phyloP scores from a whole-genome alignment of 2,113 vertebrate genomes.

The Alexandromys fortis region DNA sequence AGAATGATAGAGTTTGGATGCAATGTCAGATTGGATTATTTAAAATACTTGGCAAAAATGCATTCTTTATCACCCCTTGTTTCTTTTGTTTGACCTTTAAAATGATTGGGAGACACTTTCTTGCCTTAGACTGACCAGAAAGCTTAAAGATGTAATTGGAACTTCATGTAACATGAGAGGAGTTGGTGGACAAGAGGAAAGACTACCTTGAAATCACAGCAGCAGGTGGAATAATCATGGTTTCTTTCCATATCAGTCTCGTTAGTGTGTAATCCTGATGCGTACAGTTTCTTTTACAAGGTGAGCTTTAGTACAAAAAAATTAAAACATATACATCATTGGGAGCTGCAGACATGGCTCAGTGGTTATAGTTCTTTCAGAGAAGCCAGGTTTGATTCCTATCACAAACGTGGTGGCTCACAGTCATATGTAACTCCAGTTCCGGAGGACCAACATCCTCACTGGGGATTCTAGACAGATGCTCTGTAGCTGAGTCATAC shows the following conservation, averaged over 20 bases:
- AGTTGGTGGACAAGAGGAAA: not conserved
- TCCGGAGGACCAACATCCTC: not conserved
- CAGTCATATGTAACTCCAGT: not conserved
- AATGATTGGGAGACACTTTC: not conserved
- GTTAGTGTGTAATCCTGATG: not conserved
- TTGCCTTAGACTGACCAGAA: not conserved
- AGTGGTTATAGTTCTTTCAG: not conserved
- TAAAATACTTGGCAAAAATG: not conserved
- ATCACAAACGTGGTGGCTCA: too few species aligned
- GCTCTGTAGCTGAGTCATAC: not conserved
- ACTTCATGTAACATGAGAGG: not conserved
- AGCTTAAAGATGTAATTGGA: not conserved
- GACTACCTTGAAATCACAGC: not conserved
- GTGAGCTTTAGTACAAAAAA: not conserved
- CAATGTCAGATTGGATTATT: not conserved
- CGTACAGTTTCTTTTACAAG: not conserved
- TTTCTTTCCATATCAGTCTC: not conserved
- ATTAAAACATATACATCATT: not conserved
- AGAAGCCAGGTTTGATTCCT: not conserved
- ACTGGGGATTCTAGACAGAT: not conserved
- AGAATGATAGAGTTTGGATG: not conserved
- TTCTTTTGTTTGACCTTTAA: not conserved
- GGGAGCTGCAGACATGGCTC: not conserved
- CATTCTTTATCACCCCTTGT: not conserved
- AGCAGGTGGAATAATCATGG: not conserved